Conservation (phyloP, 2,888 invertebrate genomes). For the Cheilosia impressa region DNA sequence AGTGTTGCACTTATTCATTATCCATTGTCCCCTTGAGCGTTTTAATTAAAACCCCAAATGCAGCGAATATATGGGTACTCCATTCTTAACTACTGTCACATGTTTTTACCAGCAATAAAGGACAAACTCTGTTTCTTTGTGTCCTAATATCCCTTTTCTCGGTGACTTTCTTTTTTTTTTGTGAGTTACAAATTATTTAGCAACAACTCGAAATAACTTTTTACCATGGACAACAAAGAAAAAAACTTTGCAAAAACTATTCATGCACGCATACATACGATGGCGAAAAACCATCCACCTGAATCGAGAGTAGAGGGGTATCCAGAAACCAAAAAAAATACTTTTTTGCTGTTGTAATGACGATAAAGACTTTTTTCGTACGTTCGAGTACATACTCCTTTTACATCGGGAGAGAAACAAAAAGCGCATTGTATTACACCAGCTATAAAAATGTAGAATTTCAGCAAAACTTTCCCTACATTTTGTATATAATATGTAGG, state of each 20-base stretch:
- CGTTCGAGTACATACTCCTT: neutral
- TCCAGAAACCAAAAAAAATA: neutral
- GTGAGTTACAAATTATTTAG: neutral
- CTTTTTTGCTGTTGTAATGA: slow-evolving; percentile 6
- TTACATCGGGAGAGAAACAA: neutral
- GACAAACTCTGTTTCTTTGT: neutral
- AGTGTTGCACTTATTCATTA: too few relatives aligned
- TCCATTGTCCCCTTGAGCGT: too few relatives aligned
- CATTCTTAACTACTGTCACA: neutral
- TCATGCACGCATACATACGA: neutral
- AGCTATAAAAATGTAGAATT: too few relatives aligned
- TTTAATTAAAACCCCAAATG: too few relatives aligned
- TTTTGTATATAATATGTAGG: too few relatives aligned
- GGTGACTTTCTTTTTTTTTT: neutral
- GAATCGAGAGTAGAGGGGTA: neutral
- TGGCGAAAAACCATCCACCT: neutral
- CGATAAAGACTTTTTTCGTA: neutral
- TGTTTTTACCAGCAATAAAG: slow-evolving; percentile 1
- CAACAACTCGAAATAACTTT: slow-evolving; percentile 6
- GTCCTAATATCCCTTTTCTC: neutral
- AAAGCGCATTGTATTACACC: neutral
- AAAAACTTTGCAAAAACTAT: neutral
- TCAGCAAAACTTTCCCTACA: too few relatives aligned
- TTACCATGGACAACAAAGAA: neutral
- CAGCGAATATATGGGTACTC: too few relatives aligned